These are phyloP conservation scores for Morinoia aosen DNA, from an alignment of 2,888 invertebrate genomes.

Conservation along the genomic window DNA sequence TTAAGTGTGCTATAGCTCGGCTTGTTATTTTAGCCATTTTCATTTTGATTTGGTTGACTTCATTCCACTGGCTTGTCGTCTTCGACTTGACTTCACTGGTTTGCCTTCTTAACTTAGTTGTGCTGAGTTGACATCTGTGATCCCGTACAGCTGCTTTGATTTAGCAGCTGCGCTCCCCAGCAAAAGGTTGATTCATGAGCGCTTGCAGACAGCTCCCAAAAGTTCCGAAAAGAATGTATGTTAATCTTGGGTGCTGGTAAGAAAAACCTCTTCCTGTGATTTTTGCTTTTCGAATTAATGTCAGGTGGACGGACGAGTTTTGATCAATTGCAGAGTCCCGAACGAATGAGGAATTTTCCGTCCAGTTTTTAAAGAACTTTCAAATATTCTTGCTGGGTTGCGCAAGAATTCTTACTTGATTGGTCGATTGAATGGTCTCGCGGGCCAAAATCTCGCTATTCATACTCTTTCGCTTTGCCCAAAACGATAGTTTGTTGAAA, in stretches of 20 bases:
- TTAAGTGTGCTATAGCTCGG: background rate
- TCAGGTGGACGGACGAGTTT: conserved; percentile 3
- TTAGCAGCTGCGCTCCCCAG: background rate
- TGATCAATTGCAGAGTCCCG: background rate
- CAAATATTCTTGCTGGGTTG: background rate
- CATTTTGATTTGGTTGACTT: background rate
- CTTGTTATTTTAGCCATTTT: too few relatives aligned
- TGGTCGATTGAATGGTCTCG: background rate
- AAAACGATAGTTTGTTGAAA: background rate
- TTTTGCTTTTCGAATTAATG: background rate
- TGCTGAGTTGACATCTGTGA: background rate
- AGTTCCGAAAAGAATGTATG: background rate
- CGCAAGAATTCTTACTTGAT: background rate
- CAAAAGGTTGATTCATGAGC: background rate
- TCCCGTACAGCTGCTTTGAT: too few relatives aligned
- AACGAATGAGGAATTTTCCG: background rate
- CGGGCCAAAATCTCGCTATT: background rate
- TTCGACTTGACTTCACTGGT: background rate
- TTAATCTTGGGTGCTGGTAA: background rate
- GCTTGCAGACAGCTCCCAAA: background rate
- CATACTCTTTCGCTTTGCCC: background rate
- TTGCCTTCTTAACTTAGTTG: background rate
- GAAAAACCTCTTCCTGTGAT: background rate
- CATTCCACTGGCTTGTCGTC: background rate
- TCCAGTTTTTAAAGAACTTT: background rate